A percentile compares a stretch with the other conserved stretches of the same genome.
phyloP scores from a whole-genome alignment of 2,113 vertebrate species.

The Catagonus wagneri region DNA sequence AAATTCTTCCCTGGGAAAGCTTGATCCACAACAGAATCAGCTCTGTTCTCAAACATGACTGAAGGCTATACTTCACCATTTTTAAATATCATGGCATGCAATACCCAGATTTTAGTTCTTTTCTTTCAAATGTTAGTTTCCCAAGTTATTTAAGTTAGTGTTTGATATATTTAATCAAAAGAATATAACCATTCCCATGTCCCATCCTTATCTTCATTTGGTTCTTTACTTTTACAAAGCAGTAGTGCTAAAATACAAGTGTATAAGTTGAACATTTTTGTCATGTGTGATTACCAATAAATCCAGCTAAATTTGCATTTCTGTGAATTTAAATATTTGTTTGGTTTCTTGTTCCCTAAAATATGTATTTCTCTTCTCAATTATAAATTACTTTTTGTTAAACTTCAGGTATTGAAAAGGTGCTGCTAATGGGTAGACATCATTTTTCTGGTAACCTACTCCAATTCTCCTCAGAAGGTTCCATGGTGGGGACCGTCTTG shows the following conservation, averaged over 20 bases:
- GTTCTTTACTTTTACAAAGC: background rate
- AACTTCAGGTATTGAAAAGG: slow-evolving; percentile 45
- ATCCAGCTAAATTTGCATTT: slow-evolving; percentile 58
- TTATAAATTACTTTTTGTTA: slow-evolving; percentile 17
- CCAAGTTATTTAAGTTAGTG: background rate
- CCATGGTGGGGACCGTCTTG: background rate
- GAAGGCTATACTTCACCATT: background rate
- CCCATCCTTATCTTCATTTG: background rate
- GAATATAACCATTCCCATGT: background rate
- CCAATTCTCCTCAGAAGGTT: background rate
- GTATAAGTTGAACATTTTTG: background rate
- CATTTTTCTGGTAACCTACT: slow-evolving; percentile 43
- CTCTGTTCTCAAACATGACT: background rate
- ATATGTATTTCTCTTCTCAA: background rate
- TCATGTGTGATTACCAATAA: slow-evolving; percentile 66
- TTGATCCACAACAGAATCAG: background rate
- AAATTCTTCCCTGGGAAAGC: background rate
- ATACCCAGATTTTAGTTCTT: background rate
- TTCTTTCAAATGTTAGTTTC: background rate
- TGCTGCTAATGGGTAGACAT: slow-evolving; percentile 63
- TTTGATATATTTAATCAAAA: background rate
- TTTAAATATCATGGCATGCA: background rate
- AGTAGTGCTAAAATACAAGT: background rate
- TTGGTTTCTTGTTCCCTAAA: slow-evolving; percentile 71
- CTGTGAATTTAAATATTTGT: slow-evolving; percentile 67